Evolutionary conservation across 2,797 vertebrate genomes (phyloP), one percentile per base, ranked within the genome.

Genomic region (Cossypha dichroa): DNA sequence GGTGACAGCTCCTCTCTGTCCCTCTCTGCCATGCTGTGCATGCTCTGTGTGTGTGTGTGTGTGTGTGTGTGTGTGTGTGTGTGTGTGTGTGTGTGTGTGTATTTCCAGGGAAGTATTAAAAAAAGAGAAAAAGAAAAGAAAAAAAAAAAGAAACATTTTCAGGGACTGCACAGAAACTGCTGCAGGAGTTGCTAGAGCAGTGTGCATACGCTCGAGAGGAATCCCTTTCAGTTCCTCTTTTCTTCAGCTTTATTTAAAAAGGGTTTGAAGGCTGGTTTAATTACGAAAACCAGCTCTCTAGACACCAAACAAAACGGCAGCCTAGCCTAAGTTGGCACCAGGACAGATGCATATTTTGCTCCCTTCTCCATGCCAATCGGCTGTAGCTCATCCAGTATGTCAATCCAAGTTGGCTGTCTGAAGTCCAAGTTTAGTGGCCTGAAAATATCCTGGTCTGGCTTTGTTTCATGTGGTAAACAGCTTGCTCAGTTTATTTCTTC

Each of bases 301-400:
- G 96, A 97, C 96, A 97, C 95, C 84, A 97, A 97, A 97, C 96
- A 97, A 97, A 97, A 97, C 94, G 16, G 80, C 94, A 96, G 94
- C 95, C 95, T 90, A 94, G 93, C 87, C 88, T 96, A 94, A 94
- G 77, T 86, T 97, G 97, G 96, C 96, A 96, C 54, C 84, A 92
- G 40, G 95, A 96, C 96, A 96, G 95, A 97, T 80, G 95, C 92
- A 95, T 97, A 95, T 96, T 97, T 97, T 97, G 90, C 94, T 91
- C 77, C 56, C 94, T 96, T 96, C 93, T 97, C 94, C 72, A 85
- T 96, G 96, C 97, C 96, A 97, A 91, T 97, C 56, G 74, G 76
- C 86, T 85, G 90, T 94, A 96, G 88, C 90, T 94, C 88, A 94
- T 95, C 96, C 93, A 96, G 90, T 63, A 58, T 92, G 90, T 94